phyloP scores from a whole-genome alignment of 1,140 invertebrate genomes.

The Neodiprion pinetum region DNA sequence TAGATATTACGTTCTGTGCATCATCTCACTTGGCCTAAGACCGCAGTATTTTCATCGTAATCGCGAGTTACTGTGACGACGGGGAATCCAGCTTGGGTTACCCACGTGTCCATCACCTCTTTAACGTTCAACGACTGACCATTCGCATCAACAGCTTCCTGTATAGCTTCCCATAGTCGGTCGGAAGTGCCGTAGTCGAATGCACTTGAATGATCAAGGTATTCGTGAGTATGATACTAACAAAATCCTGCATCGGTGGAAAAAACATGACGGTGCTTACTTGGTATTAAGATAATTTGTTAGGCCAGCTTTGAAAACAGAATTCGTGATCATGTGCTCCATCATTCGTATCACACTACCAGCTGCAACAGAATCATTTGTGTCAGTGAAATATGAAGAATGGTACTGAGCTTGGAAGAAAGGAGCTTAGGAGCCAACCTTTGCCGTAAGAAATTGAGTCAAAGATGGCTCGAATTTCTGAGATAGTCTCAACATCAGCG shows the following conservation, averaged over 20 bases:
- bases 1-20: neutral
- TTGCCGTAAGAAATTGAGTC: constrained; percentile 70
- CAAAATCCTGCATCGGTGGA: neutral
- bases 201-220: constrained; percentile 53
- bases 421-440: constrained; percentile 46
- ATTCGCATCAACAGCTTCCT: constrained; percentile 56
- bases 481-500: constrained; percentile 56
- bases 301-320: constrained; percentile 68
- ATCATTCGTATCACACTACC: constrained; percentile 80
- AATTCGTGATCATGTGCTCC: constrained; percentile 70
- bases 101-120: constrained; percentile 84
- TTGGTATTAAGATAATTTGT: constrained; percentile 61
- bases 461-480: constrained; percentile 64
- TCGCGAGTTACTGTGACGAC: constrained; percentile 69
- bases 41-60: constrained; percentile 52
- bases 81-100: constrained; percentile 80
- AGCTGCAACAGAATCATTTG: constrained; percentile 41
- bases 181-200: constrained; percentile 74
- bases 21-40: constrained; percentile 57
- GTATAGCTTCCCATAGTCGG: constrained; percentile 74
- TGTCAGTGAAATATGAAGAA: neutral
- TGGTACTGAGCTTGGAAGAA: neutral
- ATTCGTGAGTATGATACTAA: constrained; percentile 33
- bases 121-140: constrained; percentile 65
- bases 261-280: constrained; percentile 48